phyloP scores from a whole-genome alignment of 2,797 vertebrate species.

The Salmo trutta region DNA sequence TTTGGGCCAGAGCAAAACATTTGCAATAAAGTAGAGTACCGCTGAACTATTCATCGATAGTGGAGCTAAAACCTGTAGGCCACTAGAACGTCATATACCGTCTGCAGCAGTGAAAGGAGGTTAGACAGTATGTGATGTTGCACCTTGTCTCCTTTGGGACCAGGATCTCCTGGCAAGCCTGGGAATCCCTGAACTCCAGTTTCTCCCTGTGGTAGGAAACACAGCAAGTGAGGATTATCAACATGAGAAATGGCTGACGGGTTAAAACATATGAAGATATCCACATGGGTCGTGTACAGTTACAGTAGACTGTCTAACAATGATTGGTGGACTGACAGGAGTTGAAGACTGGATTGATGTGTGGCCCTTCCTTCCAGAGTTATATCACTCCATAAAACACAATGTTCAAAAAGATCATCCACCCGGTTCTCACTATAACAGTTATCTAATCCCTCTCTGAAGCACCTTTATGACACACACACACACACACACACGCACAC shows the following conservation, averaged over 20 bases:
- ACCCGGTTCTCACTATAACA: neutral
- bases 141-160: conserved; percentile 83
- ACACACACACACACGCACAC: no score
- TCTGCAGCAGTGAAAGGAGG: neutral
- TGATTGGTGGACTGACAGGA: conserved; percentile 5
- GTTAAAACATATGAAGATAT: neutral
- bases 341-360: neutral
- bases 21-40: no score
- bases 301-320: neutral
- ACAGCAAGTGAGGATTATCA: neutral
- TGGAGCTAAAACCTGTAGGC: no score
- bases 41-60: no score
- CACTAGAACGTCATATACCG: neutral
- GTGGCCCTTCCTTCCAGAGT: neutral
- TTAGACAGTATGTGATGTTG: neutral
- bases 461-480: neutral
- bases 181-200: conserved; percentile 73
- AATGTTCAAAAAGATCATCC: neutral
- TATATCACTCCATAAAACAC: conserved; percentile 1
- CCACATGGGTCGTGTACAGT: neutral
- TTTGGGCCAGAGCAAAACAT: no score
- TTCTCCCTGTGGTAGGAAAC: conserved; percentile 68
- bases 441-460: neutral
- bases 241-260: neutral
- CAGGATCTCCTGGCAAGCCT: conserved; percentile 76